Evolutionary conservation across 2,113 vertebrate genomes (phyloP).

Genomic region (Cryptotis parvus): DNA sequence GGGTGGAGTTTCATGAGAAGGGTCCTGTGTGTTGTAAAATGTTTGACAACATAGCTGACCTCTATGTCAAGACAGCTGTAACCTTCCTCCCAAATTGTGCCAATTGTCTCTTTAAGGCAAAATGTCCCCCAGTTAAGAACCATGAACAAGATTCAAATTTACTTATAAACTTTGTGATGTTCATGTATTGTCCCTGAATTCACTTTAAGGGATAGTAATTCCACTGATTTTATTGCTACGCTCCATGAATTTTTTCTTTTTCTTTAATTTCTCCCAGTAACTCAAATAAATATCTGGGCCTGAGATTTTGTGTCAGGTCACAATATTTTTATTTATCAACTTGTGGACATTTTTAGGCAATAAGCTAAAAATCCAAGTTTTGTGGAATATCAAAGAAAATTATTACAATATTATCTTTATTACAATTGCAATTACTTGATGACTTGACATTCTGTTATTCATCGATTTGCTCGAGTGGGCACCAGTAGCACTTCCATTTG

Average conservation of each 20-base stretch:
- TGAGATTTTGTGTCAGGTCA: not conserved
- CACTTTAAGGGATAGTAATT: not conserved
- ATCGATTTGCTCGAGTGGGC: too few species aligned
- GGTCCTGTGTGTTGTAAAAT: not conserved
- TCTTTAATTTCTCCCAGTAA: not conserved
- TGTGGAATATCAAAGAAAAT: slow-evolving; percentile 77
- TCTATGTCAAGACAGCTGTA: not conserved
- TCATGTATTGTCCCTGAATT: not conserved
- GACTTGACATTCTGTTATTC: too few species aligned
- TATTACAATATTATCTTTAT: slow-evolving; percentile 9
- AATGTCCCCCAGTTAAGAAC: not conserved
- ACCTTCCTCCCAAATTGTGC: not conserved
- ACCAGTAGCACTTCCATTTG: too few species aligned
- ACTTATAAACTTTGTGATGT: not conserved
- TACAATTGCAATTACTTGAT: too few species aligned
- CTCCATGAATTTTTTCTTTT: not conserved
- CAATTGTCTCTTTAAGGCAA: not conserved
- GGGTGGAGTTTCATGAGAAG: too few species aligned
- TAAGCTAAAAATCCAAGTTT: slow-evolving; percentile 6
- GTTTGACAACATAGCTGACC: not conserved
- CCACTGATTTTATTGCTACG: not conserved
- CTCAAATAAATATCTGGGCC: not conserved
- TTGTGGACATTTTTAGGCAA: slow-evolving; percentile 43
- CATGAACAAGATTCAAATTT: not conserved
- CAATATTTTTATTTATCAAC: slow-evolving; percentile 21